Evolutionary conservation across 1,140 invertebrate species (phyloP).

Genomic region (Teleogryllus occipitalis): DNA sequence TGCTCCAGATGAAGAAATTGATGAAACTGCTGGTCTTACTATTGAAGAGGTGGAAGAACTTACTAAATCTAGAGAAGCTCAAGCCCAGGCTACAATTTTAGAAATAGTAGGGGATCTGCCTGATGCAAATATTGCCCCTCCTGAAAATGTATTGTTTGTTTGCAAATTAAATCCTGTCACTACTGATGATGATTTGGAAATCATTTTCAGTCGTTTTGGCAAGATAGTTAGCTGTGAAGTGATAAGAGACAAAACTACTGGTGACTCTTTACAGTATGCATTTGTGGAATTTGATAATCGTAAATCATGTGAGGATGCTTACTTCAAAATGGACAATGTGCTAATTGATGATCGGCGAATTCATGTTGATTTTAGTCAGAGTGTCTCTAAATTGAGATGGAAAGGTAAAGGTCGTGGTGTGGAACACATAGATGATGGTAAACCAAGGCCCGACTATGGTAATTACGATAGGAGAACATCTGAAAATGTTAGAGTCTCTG

Average conservation of each 20-base stretch:
- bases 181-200: conserved; percentile 93
- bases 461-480: neutral
- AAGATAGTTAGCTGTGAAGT: conserved; percentile 91
- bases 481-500: neutral
- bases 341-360: conserved; percentile 97
- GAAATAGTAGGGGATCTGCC: conserved; percentile 99
- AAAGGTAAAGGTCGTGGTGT: conserved; percentile 58
- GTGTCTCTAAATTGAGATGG: conserved; percentile 88
- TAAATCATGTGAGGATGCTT: conserved; percentile 94
- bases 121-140: conserved; percentile 92
- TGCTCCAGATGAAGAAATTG: conserved; percentile 88
- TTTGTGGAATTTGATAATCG: conserved; percentile 97
- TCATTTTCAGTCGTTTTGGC: conserved; percentile 96
- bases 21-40: conserved; percentile 80
- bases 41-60: conserved; percentile 80
- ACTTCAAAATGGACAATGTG: conserved; percentile 99
- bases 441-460: neutral
- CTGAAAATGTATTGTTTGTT: conserved; percentile 98
- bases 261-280: conserved; percentile 96
- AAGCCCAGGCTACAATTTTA: conserved; percentile 91
- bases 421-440: conserved; percentile 9
- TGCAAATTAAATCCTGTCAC: conserved; percentile 99
- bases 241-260: conserved; percentile 86
- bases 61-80: conserved; percentile 84
- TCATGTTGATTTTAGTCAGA: conserved; percentile 99